Evolutionary conservation across 2,113 vertebrate species (phyloP).

Genomic region (Sula dactylatra): DNA sequence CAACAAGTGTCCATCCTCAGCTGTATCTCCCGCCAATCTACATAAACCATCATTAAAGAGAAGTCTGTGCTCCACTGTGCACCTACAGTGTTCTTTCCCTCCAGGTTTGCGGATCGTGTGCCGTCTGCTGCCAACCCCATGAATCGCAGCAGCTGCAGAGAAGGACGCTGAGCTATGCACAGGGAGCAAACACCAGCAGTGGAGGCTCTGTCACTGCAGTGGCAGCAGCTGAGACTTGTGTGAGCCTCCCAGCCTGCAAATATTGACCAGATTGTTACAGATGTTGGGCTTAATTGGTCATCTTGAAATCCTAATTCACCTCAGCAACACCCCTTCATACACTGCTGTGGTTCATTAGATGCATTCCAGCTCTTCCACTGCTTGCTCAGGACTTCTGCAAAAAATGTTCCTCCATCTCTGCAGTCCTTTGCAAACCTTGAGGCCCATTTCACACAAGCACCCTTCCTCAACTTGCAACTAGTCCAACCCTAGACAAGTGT

Average conservation of each 20-base stretch:
- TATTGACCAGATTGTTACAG: neutral
- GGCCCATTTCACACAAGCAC: neutral
- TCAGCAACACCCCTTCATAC: neutral
- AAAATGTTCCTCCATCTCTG: neutral
- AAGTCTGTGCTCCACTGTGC: neutral
- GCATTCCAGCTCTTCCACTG: neutral
- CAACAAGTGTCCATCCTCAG: neutral
- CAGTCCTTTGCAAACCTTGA: neutral
- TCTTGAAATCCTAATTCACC: neutral
- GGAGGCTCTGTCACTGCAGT: neutral
- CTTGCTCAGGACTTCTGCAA: neutral
- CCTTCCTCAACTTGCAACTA: neutral
- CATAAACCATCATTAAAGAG: neutral
- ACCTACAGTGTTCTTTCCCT: neutral
- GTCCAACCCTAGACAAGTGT: neutral
- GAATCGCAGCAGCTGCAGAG: neutral
- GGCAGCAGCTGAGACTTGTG: neutral
- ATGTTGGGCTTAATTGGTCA: neutral
- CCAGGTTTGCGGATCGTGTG: fast-evolving
- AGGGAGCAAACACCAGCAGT: neutral
- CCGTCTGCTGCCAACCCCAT: neutral
- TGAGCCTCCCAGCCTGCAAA: neutral
- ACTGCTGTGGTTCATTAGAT: neutral
- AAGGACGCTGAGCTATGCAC: neutral
- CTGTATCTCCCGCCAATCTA: neutral